A percentile compares a stretch with the other conserved stretches of the same genome.
Conservation (phyloP, 2,797 vertebrate species). For the Urosaurus nigricauda region DNA sequence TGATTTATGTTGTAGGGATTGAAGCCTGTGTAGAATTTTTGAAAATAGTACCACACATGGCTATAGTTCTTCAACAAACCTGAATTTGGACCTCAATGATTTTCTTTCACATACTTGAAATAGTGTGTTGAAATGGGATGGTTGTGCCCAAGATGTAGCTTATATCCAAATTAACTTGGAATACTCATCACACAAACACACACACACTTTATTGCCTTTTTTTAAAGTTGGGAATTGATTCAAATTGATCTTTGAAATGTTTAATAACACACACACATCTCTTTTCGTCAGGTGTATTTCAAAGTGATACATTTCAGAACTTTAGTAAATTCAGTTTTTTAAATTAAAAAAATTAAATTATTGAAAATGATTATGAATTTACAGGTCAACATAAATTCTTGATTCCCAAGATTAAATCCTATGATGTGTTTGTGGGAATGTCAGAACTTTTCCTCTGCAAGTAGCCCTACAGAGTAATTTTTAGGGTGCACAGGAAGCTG, state of each 20-base stretch:
- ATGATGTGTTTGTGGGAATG: neutral
- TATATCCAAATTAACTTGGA: neutral
- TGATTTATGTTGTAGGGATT: neutral
- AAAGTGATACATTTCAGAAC: neutral
- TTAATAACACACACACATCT: neutral
- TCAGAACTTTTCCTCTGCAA: no score
- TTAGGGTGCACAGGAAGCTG: neutral
- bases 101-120: neutral
- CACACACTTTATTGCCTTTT: neutral
- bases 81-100: neutral
- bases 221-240: no score
- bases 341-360: neutral
- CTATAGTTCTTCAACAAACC: neutral
- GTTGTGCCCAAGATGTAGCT: neutral
- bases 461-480: neutral
- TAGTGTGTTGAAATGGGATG: neutral
- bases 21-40: neutral
- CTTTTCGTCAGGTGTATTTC: neutral
- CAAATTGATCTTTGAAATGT: neutral
- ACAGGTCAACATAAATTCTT: neutral
- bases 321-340: neutral
- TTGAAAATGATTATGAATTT: neutral
- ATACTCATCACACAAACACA: neutral
- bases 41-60: neutral
- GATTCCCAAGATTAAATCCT: neutral